Conservation (phyloP, 2,113 vertebrate species). For the Glareola pratincola region DNA sequence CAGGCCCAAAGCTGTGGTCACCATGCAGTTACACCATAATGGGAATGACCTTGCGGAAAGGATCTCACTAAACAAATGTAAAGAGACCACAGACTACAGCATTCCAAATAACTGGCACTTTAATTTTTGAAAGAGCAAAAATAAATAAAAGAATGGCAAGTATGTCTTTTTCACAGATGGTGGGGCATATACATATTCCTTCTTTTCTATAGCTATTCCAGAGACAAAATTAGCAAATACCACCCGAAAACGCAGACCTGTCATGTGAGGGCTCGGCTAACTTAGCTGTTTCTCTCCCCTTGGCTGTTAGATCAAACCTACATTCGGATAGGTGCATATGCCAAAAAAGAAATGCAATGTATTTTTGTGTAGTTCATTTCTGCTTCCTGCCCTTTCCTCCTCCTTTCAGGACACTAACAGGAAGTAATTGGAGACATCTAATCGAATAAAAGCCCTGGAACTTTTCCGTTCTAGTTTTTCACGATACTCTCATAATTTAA, state of each 20-base stretch:
- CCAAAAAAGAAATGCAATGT: constrained; percentile 1
- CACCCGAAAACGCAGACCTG: background rate
- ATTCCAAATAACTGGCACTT: constrained; percentile 73
- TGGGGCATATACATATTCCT: constrained; percentile 12
- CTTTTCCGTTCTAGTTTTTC: constrained; percentile 7
- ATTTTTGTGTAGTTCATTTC: background rate
- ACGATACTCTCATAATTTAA: constrained; percentile 3
- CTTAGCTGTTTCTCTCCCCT: background rate
- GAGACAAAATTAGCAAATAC: constrained; percentile 43
- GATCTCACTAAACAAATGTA: constrained; percentile 57
- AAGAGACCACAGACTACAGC: constrained; percentile 73
- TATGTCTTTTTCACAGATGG: constrained; percentile 35
- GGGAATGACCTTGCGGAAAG: constrained; percentile 47
- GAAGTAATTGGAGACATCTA: background rate
- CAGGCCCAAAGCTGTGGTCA: constrained; percentile 70
- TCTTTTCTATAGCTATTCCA: constrained; percentile 33
- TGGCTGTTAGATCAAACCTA: constrained; percentile 17
- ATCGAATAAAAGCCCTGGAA: background rate
- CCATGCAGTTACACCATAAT: constrained; percentile 69
- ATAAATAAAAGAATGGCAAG: constrained; percentile 68
- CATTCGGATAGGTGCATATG: constrained; percentile 26
- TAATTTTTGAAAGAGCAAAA: constrained; percentile 70
- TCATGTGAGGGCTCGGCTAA: constrained; percentile 4
- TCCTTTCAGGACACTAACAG: background rate
- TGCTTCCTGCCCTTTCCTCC: background rate